Conservation (phyloP, 2,888 invertebrate genomes). For the Dendrolimus pini region DNA sequence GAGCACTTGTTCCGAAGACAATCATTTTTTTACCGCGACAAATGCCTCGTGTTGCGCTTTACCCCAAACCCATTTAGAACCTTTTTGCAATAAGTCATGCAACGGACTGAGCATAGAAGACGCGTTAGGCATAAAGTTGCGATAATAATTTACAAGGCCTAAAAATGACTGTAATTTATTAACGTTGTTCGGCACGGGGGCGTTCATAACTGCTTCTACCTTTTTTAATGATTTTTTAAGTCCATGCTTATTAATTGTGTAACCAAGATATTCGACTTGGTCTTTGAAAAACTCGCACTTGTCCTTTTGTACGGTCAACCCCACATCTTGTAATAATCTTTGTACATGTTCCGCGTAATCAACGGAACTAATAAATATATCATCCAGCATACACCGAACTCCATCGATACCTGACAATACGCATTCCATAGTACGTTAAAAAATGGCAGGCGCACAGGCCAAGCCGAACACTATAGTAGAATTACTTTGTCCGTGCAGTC, state of each 20-base stretch:
- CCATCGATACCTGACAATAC: too few relatives aligned
- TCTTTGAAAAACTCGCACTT: slow-evolving; percentile 14
- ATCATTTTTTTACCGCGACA: slow-evolving; percentile 5
- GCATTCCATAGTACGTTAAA: too few relatives aligned
- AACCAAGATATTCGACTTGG: too few relatives aligned
- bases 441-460: too few relatives aligned
- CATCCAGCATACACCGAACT: slow-evolving; percentile 7
- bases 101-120: slow-evolving; percentile 5
- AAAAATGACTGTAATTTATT: slow-evolving; percentile 15
- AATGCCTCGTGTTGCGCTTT: slow-evolving; percentile 8
- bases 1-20: slow-evolving; percentile 9
- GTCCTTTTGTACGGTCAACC: slow-evolving; percentile 6
- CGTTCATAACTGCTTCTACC: slow-evolving; percentile 7
- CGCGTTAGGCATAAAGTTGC: not conserved
- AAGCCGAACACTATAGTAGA: too few relatives aligned
- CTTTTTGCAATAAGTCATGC: slow-evolving; percentile 13
- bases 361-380: slow-evolving; percentile 5
- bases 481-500: too few relatives aligned
- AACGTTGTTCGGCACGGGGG: slow-evolving; percentile 1
- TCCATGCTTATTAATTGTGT: slow-evolving; percentile 10
- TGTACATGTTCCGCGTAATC: not conserved
- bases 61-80: slow-evolving; percentile 9
- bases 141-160: slow-evolving; percentile 7
- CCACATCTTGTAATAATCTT: slow-evolving; percentile 6
- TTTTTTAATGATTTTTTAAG: slow-evolving; percentile 8